Evolutionary conservation across 1,140 invertebrate genomes (phyloP).

Genomic region (Drosophila paulistorum): DNA sequence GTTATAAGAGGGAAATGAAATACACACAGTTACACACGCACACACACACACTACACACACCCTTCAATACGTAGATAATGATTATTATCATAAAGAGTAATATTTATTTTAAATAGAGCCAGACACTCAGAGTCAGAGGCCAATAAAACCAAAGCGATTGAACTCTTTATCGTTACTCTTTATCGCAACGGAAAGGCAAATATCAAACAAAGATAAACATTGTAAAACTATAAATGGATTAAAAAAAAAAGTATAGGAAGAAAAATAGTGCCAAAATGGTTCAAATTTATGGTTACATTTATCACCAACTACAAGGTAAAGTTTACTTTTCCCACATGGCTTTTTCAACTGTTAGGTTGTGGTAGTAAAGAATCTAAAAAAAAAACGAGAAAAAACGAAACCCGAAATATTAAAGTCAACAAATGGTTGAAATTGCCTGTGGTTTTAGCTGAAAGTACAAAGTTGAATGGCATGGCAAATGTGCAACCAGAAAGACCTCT

Average conservation of each 20-base stretch:
- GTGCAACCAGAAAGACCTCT: slow-evolving; percentile 48
- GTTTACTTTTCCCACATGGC: slow-evolving; percentile 73
- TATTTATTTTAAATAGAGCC: slow-evolving; percentile 51
- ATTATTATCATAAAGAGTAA: slow-evolving; percentile 23
- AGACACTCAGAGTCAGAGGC: slow-evolving; percentile 25
- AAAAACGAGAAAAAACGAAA: slow-evolving; percentile 24
- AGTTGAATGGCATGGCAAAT: slow-evolving; percentile 77
- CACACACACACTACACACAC: slow-evolving; percentile 22
- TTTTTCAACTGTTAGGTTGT: slow-evolving; percentile 26
- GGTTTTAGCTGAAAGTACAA: slow-evolving; percentile 46
- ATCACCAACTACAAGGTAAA: slow-evolving; percentile 47
- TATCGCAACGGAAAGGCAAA: slow-evolving; percentile 41
- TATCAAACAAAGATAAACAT: slow-evolving; percentile 51
- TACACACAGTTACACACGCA: slow-evolving; percentile 13
- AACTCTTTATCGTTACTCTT: slow-evolving; percentile 67
- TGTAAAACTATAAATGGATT: slow-evolving; percentile 58
- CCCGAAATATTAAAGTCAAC: slow-evolving; percentile 73
- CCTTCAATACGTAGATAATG: slow-evolving; percentile 35
- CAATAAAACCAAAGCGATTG: slow-evolving; percentile 76
- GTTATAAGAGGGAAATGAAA: slow-evolving; percentile 42
- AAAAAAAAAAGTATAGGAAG: slow-evolving; percentile 14
- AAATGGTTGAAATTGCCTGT: slow-evolving; percentile 44
- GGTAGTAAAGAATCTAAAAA: slow-evolving; percentile 43
- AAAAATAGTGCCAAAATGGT: slow-evolving; percentile 62
- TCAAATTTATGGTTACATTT: slow-evolving; percentile 58